Percentiles rank a stretch among this genome's conserved stretches.
phyloP scores from a whole-genome alignment of 2,888 invertebrate species.

The Melinaea menophilus region DNA sequence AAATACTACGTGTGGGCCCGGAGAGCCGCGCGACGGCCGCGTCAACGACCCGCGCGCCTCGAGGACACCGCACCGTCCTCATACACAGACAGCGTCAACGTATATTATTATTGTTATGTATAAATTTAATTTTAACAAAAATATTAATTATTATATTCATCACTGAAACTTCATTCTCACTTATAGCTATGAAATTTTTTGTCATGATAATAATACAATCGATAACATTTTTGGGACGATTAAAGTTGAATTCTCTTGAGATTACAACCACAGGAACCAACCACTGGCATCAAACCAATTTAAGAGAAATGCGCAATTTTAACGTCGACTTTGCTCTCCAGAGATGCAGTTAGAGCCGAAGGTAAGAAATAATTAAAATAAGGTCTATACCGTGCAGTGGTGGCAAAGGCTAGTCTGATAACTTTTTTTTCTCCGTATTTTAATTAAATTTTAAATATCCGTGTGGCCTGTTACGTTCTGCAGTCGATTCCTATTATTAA shows the following conservation, averaged over 20 bases:
- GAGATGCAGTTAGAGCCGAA: constrained; percentile 18
- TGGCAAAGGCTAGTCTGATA: constrained; percentile 14
- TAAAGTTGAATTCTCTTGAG: too few relatives aligned
- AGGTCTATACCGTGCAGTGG: constrained; percentile 15
- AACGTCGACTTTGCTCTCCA: constrained; percentile 13
- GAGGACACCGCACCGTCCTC: constrained; percentile 44
- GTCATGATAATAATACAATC: too few relatives aligned
- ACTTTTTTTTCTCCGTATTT: constrained; percentile 14
- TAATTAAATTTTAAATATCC: constrained; percentile 20
- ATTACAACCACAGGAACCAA: neutral
- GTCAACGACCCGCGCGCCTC: constrained; percentile 66
- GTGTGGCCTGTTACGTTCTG: neutral
- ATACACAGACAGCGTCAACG: constrained; percentile 13
- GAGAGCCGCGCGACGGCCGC: constrained; percentile 56
- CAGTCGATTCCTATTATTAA: too few relatives aligned
- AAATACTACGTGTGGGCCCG: constrained; percentile 30
- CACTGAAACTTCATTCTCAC: too few relatives aligned
- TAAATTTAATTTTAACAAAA: constrained; percentile 1
- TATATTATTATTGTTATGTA: constrained; percentile 10
- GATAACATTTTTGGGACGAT: too few relatives aligned
- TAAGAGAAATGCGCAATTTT: constrained; percentile 8
- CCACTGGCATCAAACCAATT: neutral
- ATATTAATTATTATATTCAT: too few relatives aligned
- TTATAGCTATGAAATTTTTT: too few relatives aligned
- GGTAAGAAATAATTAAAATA: constrained; percentile 24